Percentiles rank a stretch among this genome's conserved stretches.
These are phyloP conservation scores for Oligia strigilis DNA, from an alignment of 2,888 invertebrate genomes.

Conservation along the genomic window DNA sequence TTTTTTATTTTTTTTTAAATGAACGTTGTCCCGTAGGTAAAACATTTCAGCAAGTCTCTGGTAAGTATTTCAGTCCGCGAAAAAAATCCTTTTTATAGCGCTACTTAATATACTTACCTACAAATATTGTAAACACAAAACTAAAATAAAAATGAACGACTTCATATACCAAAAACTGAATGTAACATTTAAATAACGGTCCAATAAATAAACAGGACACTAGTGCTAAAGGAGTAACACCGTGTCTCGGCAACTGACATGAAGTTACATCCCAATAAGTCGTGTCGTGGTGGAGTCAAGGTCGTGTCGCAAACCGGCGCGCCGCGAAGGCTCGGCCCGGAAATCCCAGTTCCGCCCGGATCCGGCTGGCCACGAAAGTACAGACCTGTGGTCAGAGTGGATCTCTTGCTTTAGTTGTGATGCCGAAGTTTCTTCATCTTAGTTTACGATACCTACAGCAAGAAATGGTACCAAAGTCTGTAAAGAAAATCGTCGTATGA, in stretches of 20 bases:
- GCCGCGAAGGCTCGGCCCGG: slow-evolving; percentile 63
- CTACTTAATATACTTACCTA: background rate
- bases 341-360: slow-evolving; percentile 60
- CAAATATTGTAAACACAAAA: background rate
- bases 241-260: background rate
- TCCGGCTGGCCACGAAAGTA: slow-evolving; percentile 38
- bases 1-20: too few relatives aligned
- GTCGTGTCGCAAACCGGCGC: slow-evolving; percentile 44
- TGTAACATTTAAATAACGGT: background rate
- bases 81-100: background rate
- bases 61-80: background rate
- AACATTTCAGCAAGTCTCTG: background rate
- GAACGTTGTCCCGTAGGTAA: too few relatives aligned
- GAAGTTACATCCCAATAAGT: slow-evolving; percentile 21
- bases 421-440: slow-evolving; percentile 1
- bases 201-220: slow-evolving; percentile 9
- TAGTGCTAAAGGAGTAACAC: background rate
- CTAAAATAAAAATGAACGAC: background rate
- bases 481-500: background rate
- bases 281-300: slow-evolving; percentile 28
- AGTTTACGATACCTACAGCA: background rate
- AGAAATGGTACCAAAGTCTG: background rate
- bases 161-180: background rate
- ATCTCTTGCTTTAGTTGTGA: background rate
- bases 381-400: slow-evolving; percentile 26